These are phyloP conservation scores for Leucophenga varia DNA, from an alignment of 1,140 invertebrate species.

Conservation along the genomic window DNA sequence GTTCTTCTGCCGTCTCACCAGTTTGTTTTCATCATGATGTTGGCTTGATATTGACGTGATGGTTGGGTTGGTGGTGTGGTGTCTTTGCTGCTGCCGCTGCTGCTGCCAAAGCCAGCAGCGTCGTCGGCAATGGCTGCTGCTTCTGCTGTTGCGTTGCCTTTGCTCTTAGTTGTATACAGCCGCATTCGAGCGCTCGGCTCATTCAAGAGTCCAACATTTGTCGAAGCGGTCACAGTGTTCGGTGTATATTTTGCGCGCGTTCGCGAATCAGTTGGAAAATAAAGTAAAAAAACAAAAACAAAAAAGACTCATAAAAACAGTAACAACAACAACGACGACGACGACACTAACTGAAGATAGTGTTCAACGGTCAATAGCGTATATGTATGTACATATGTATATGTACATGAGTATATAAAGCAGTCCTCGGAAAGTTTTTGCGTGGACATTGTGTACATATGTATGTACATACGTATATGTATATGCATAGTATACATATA, in stretches of 20 bases:
- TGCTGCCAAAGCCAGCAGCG: slow-evolving; percentile 7
- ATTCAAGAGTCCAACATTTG: slow-evolving; percentile 57
- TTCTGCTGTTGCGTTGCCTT: slow-evolving; percentile 14
- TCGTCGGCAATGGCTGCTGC: slow-evolving; percentile 11
- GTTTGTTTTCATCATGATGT: too few species aligned
- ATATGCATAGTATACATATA: too few species aligned
- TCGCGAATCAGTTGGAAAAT: too few species aligned
- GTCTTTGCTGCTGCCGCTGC: slow-evolving; percentile 25
- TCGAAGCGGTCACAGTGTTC: slow-evolving; percentile 46
- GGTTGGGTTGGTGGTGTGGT: slow-evolving; percentile 27
- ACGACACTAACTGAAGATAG: too few species aligned
- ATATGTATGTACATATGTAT: slow-evolving; percentile 30
- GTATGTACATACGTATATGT: not conserved
- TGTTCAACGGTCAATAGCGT: slow-evolving; percentile 17
- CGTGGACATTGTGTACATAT: not conserved
- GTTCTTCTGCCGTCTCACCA: slow-evolving; percentile 31
- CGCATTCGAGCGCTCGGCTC: slow-evolving; percentile 46
- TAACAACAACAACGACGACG: too few species aligned
- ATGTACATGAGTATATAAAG: slow-evolving; percentile 4
- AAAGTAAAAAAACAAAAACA: too few species aligned
- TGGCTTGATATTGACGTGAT: slow-evolving; percentile 28
- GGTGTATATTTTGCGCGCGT: slow-evolving; percentile 3
- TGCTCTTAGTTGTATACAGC: slow-evolving; percentile 43
- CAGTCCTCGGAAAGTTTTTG: too few species aligned
- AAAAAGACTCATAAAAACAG: too few species aligned